phyloP scores from a whole-genome alignment of 35 echinoderm and acorn worm genomes.

The Diadema setosum region DNA sequence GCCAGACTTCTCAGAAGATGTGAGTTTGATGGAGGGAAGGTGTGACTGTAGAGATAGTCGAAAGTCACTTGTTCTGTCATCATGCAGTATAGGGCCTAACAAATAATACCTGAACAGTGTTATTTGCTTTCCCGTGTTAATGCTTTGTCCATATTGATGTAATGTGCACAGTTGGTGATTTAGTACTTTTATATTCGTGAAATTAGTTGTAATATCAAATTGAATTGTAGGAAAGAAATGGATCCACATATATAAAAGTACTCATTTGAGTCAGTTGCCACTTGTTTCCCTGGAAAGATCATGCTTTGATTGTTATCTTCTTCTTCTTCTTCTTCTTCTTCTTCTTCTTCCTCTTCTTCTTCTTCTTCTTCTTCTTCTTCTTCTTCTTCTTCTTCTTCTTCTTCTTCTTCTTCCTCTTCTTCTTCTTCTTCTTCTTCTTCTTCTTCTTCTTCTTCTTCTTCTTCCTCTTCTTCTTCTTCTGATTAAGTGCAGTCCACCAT shows the following conservation, averaged over 20 bases:
- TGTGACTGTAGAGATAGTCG: no score
- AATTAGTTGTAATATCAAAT: no score
- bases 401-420: background rate
- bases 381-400: background rate
- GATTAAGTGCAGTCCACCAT: background rate
- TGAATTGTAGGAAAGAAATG: no score
- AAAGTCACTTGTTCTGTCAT: no score
- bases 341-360: background rate
- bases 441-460: background rate
- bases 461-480: background rate
- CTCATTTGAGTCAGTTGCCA: background rate
- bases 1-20: conserved; percentile 88
- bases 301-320: background rate
- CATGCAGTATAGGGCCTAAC: no score
- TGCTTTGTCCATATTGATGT: no score
- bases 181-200: no score
- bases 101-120: no score
- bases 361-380: background rate
- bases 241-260: background rate
- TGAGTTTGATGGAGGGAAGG: background rate
- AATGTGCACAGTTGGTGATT: no score
- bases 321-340: background rate
- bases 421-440: background rate
- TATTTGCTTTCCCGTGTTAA: no score
- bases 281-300: background rate